These are phyloP conservation scores for Parapristionchus giblindavisi DNA, from an alignment of 2,888 invertebrate species.

Conservation along the genomic window DNA sequence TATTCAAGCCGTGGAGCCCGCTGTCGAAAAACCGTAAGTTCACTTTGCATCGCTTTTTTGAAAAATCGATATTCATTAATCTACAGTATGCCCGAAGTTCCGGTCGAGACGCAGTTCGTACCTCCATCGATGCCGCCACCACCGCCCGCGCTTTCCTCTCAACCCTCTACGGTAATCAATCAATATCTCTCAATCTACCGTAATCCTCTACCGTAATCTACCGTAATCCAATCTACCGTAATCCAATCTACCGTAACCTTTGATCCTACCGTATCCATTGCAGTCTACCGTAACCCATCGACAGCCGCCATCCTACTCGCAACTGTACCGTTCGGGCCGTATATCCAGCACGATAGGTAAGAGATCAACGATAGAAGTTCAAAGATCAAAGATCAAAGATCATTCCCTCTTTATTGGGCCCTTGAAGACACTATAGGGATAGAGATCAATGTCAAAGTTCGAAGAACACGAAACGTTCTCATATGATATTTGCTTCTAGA, in stretches of 20 bases:
- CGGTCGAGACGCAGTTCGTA: neutral
- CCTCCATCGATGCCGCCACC: neutral
- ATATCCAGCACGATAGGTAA: conserved; percentile 26
- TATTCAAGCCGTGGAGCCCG: too few species aligned
- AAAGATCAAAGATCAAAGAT: too few species aligned
- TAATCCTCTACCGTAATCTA: neutral
- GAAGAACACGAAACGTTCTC: too few species aligned
- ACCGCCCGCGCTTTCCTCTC: neutral
- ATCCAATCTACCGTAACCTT: neutral
- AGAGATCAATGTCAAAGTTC: too few species aligned
- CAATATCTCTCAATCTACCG: neutral
- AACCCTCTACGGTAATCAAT: neutral
- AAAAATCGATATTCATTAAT: too few species aligned
- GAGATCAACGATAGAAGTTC: too few species aligned
- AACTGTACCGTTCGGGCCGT: conserved; percentile 18
- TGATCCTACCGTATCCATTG: neutral
- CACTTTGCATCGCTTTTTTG: too few species aligned
- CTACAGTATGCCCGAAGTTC: too few species aligned
- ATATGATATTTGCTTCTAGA: too few species aligned
- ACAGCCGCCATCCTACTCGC: conserved; percentile 32
- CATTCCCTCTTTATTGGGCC: too few species aligned
- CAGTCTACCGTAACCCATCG: conserved; percentile 13
- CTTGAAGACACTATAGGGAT: too few species aligned
- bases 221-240: conserved; percentile 1
- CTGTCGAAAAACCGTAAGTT: too few species aligned